These are phyloP conservation scores for Megalops cyprinoides DNA, from an alignment of 2,797 vertebrate species.

Conservation along the genomic window DNA sequence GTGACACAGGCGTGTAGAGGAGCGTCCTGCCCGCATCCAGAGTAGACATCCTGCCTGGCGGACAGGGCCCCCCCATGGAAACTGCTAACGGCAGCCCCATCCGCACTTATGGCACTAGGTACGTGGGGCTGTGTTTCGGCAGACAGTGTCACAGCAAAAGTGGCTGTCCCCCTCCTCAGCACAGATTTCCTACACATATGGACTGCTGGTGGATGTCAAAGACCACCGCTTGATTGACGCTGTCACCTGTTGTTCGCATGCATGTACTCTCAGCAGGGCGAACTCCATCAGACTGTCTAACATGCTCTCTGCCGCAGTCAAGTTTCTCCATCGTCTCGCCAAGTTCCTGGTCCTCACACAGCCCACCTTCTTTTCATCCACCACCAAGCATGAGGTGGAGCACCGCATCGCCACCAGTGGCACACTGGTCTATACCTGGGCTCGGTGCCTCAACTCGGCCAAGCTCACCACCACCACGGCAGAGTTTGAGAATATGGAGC, in stretches of 20 bases:
- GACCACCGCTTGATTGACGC: constrained; percentile 4
- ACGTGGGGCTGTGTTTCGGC: too few species aligned
- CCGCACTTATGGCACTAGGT: too few species aligned
- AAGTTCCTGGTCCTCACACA: not conserved
- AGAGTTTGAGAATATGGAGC: too few species aligned
- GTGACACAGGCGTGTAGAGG: too few species aligned
- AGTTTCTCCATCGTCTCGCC: not conserved
- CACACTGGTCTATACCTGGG: too few species aligned
- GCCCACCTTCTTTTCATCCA: not conserved
- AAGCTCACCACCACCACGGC: too few species aligned
- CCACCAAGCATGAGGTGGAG: constrained; percentile 6
- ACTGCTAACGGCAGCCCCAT: constrained; percentile 1
- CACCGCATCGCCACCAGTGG: not conserved
- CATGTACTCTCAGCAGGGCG: not conserved
- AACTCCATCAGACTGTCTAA: not conserved
- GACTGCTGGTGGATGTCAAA: constrained; percentile 8
- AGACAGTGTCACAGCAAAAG: too few species aligned
- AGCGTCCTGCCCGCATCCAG: not conserved
- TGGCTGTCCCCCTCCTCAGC: too few species aligned
- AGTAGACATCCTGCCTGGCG: not conserved
- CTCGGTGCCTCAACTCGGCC: too few species aligned
- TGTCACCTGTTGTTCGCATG: not conserved
- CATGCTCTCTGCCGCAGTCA: not conserved
- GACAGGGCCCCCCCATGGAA: not conserved
- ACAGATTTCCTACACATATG: too few species aligned